phyloP scores from a whole-genome alignment of 92 coral and sea anemone species.

The Palythoa heliodiscus region DNA sequence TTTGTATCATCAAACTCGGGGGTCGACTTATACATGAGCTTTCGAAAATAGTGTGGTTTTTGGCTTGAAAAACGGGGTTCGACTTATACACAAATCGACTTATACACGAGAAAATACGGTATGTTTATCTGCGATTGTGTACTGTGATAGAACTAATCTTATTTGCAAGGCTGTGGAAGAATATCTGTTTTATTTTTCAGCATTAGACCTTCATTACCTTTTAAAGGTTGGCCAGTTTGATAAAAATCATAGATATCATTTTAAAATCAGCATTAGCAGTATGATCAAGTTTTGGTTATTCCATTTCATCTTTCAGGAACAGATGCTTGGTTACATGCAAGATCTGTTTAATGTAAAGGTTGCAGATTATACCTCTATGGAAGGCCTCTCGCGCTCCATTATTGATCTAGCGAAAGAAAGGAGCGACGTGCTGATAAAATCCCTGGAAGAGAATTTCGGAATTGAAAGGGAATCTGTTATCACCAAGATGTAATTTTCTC shows the following conservation, averaged over 20 bases:
- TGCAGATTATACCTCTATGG: slow-evolving; percentile 76
- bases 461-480: slow-evolving; percentile 20
- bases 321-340: slow-evolving; percentile 83
- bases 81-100: too few relatives aligned
- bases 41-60: too few relatives aligned
- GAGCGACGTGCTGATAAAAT: slow-evolving; percentile 49
- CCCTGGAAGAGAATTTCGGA: slow-evolving; percentile 39
- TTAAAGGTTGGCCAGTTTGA: too few relatives aligned
- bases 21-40: too few relatives aligned
- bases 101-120: too few relatives aligned
- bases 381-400: slow-evolving; percentile 83
- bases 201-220: not conserved
- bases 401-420: slow-evolving; percentile 73
- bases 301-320: slow-evolving; percentile 53
- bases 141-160: too few relatives aligned
- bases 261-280: too few relatives aligned
- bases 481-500: slow-evolving; percentile 4
- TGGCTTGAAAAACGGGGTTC: too few relatives aligned
- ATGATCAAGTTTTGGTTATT: not conserved
- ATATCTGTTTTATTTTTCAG: not conserved
- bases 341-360: slow-evolving; percentile 77
- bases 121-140: too few relatives aligned
- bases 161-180: too few relatives aligned
- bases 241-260: too few relatives aligned
- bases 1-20: too few relatives aligned